Conservation (phyloP, 1,140 invertebrate species). For the Drusus annulatus region DNA sequence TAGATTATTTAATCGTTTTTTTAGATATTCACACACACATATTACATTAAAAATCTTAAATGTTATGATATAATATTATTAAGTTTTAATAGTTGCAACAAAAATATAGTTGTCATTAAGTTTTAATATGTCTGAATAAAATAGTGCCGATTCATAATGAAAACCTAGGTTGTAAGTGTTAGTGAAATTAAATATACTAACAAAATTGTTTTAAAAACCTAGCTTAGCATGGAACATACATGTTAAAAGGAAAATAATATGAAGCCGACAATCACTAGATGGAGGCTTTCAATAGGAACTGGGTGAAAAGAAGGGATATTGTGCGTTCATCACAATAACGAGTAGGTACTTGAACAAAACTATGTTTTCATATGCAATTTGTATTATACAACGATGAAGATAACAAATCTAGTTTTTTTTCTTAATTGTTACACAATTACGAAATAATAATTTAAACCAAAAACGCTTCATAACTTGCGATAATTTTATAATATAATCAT, state of each 20-base stretch:
- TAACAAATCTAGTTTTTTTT: too few species aligned
- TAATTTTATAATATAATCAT: too few species aligned
- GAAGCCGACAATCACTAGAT: not conserved
- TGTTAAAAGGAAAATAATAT: not conserved
- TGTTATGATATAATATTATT: slow-evolving; percentile 9
- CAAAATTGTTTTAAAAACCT: not conserved
- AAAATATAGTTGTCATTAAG: not conserved
- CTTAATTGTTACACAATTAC: too few species aligned
- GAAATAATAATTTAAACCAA: too few species aligned
- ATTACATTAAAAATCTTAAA: slow-evolving; percentile 3
- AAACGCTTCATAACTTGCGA: too few species aligned
- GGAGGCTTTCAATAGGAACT: not conserved
- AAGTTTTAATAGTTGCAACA: not conserved
- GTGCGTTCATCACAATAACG: not conserved
- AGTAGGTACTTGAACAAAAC: too few species aligned
- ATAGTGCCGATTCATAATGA: not conserved
- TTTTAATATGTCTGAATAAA: not conserved
- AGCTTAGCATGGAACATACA: not conserved
- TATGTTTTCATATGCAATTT: too few species aligned
- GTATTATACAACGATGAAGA: too few species aligned
- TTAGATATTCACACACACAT: slow-evolving; percentile 5
- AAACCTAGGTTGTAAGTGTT: not conserved
- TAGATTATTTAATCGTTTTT: not conserved
- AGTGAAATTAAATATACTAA: not conserved
- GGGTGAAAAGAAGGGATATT: not conserved